These are phyloP conservation scores for Ceratosolen solmsi DNA, from an alignment of 1,140 invertebrate genomes.

Conservation along the genomic window DNA sequence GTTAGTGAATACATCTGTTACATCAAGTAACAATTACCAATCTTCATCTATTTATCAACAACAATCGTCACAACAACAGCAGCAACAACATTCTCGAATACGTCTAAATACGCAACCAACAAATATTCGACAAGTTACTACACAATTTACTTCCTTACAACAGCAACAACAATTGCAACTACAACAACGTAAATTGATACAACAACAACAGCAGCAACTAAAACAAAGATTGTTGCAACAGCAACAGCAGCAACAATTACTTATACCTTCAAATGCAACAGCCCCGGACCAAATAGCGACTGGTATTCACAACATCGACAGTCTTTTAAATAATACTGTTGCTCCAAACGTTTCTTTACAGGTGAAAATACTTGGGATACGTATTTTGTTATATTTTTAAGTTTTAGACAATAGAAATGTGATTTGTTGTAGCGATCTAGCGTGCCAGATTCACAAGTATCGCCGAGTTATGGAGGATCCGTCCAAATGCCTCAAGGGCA, in stretches of 20 bases:
- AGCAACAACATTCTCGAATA: slow-evolving; percentile 67
- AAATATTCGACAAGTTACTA: slow-evolving; percentile 61
- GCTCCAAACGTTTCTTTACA: slow-evolving; percentile 86
- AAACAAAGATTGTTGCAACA: slow-evolving; percentile 79
- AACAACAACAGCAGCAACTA: slow-evolving; percentile 72
- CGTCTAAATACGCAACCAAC: slow-evolving; percentile 65
- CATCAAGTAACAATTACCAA: slow-evolving; percentile 70
- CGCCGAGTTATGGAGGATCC: slow-evolving; percentile 77
- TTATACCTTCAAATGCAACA: slow-evolving; percentile 79
- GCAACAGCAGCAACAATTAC: slow-evolving; percentile 81
- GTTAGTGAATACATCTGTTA: slow-evolving; percentile 68
- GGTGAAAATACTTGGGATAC: slow-evolving; percentile 63
- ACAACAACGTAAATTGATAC: slow-evolving; percentile 63
- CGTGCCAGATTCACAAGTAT: slow-evolving; percentile 82
- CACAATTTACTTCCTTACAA: slow-evolving; percentile 67
- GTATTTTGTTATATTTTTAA: slow-evolving; percentile 39
- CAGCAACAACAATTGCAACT: slow-evolving; percentile 67
- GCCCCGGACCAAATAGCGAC: slow-evolving; percentile 77
- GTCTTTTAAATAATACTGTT: slow-evolving; percentile 84
- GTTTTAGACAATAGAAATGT: neutral
- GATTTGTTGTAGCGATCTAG: slow-evolving; percentile 75
- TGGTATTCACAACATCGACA: slow-evolving; percentile 83
- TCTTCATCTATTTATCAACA: slow-evolving; percentile 74
- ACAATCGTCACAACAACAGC: slow-evolving; percentile 52
- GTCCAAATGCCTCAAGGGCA: slow-evolving; percentile 72